Base-by-base conservation (phyloP, 2,797 vertebrate species). In the Acanthiza pusilla region DNA sequence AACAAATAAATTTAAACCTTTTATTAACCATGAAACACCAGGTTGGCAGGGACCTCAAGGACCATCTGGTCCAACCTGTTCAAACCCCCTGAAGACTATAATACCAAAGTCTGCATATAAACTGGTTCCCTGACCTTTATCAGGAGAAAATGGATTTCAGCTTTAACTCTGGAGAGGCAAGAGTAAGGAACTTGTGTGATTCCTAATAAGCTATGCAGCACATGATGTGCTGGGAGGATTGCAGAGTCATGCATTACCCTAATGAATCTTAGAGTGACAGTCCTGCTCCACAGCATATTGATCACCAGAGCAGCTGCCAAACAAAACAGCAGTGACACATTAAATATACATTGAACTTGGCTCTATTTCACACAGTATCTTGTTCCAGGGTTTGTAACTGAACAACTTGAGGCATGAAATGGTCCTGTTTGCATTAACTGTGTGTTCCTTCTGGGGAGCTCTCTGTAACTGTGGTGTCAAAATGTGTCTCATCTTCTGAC, bases 211-310 rank as follows among this genome's bases (percentile, higher is more conserved):
- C 17, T 54, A 11, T 6, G 10, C 19, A 65, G 62, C 50, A 53
- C 42, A 40, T 0, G 0, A 16, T 0, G 0, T 29, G 13, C 53
- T 62, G 62, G 66, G 47, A 67, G 63, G 51, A 48, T 11, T 90
- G 85, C 51, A 72, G 79, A 67, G 73, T 72, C 65, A 32, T 60
- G 21, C 47, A 17, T 60, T 80, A 11, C 19, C 53, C n/a, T 66
- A 40, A 34, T 43, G 58, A 34, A 25, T 80, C 38, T 11, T 51
- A 43, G 34, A 51, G 54, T 42, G 47, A 72, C 70, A 84, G 51
- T 72, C 51, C 30, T 85, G 32, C 55, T 88, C 20, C 62, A 26
- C 40, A 45, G 14, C 34, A 18, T 62, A 76, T 75, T 82, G 90
- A 79, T 94, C 70, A 70, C 53, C 48, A 75, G 73, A 85, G 48